phyloP scores from a whole-genome alignment of 1,140 invertebrate species.

The Drosophila fuyamai region DNA sequence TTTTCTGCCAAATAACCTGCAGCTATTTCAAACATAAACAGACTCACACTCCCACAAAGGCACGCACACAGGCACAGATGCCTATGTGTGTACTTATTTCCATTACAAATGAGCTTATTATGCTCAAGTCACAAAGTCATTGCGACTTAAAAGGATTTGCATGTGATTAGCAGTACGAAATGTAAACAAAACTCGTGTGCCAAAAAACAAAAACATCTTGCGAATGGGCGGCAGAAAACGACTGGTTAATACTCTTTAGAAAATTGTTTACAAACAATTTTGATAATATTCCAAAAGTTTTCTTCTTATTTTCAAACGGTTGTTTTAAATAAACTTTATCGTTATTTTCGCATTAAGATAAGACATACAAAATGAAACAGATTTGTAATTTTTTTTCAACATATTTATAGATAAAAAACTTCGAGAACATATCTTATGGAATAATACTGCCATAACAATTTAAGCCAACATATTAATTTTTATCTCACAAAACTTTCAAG shows the following conservation, averaged over 20 bases:
- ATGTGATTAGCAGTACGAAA: constrained; percentile 79
- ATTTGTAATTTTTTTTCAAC: too few species aligned
- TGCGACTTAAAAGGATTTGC: constrained; percentile 82
- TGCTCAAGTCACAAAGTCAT: constrained; percentile 79
- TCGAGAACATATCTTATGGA: too few species aligned
- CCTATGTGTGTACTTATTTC: constrained; percentile 50
- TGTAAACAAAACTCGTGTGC: constrained; percentile 77
- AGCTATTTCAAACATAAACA: constrained; percentile 61
- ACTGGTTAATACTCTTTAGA: constrained; percentile 9
- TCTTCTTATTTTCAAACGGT: too few species aligned
- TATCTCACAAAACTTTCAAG: too few species aligned
- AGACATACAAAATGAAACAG: too few species aligned
- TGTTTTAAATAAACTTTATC: too few species aligned
- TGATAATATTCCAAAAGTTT: too few species aligned
- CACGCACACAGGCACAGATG: constrained; percentile 12
- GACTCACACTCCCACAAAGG: constrained; percentile 13
- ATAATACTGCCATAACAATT: too few species aligned
- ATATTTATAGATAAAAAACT: too few species aligned
- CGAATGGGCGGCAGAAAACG: background rate
- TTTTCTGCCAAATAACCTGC: constrained; percentile 72
- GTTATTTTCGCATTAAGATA: too few species aligned
- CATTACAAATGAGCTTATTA: constrained; percentile 83
- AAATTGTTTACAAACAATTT: too few species aligned
- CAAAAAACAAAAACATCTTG: constrained; percentile 60
- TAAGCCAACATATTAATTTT: too few species aligned